Percentiles rank a stretch among this genome's conserved stretches.
phyloP scores from a whole-genome alignment of 35 echinoderm and acorn worm genomes.

The Ophioderma brevispina region DNA sequence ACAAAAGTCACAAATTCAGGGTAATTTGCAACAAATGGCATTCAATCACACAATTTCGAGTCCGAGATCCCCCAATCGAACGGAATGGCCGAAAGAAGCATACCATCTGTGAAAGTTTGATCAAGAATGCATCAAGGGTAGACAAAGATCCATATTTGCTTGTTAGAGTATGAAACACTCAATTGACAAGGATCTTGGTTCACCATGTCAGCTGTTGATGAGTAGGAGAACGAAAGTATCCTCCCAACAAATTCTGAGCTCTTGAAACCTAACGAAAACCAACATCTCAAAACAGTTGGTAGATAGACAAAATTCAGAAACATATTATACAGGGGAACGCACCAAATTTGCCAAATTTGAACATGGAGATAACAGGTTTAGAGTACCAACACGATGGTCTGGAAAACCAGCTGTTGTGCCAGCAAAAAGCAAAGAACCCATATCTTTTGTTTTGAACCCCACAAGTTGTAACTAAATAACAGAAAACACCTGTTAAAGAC shows the following conservation, averaged over 20 bases:
- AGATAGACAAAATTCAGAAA: not conserved
- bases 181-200: slow-evolving; percentile 1
- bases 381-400: too few relatives aligned
- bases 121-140: slow-evolving; percentile 22
- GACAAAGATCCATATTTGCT: slow-evolving; percentile 2
- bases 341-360: too few relatives aligned
- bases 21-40: slow-evolving; percentile 29
- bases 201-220: slow-evolving; percentile 12
- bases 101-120: slow-evolving; percentile 14
- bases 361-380: too few relatives aligned
- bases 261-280: not conserved
- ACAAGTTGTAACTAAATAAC: not conserved
- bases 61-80: slow-evolving; percentile 20
- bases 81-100: slow-evolving; percentile 17
- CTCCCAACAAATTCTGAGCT: not conserved
- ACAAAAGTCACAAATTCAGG: slow-evolving; percentile 17
- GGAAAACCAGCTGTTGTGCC: too few relatives aligned
- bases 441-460: not conserved
- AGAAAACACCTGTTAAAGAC: too few relatives aligned
- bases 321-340: too few relatives aligned
- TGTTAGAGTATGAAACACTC: slow-evolving; percentile 19
- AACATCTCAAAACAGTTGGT: not conserved
- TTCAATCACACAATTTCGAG: slow-evolving; percentile 21
- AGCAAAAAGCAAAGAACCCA: too few relatives aligned
- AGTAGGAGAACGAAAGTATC: slow-evolving; percentile 3